Conservation (phyloP, 2,797 vertebrate species). For the Notoglanidium macrostoma region DNA sequence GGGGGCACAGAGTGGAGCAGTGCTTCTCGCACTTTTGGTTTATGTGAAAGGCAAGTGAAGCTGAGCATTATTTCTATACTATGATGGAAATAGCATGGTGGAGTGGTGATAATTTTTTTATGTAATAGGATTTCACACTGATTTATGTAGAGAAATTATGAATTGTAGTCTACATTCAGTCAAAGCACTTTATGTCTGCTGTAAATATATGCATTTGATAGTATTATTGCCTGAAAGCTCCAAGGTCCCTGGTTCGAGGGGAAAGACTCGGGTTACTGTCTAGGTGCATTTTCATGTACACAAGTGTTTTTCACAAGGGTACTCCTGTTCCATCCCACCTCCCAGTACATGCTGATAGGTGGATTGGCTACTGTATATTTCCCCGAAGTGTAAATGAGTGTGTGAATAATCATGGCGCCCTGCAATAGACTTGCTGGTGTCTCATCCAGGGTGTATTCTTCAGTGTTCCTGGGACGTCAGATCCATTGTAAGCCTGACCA, state of each 20-base stretch:
- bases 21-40: not conserved
- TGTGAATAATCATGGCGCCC: not conserved
- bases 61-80: not conserved
- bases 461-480: not conserved
- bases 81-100: not conserved
- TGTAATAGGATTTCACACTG: not conserved
- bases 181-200: not conserved
- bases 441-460: not conserved
- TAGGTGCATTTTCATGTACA: not conserved
- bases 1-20: not conserved
- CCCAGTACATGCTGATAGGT: not conserved
- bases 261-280: not conserved
- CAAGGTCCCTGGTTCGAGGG: not conserved
- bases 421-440: not conserved
- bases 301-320: not conserved
- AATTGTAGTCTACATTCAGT: not conserved
- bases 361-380: not conserved
- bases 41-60: not conserved
- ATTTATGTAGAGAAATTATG: not conserved
- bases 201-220: conserved; percentile 2
- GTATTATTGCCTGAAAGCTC: not conserved
- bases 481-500: not conserved
- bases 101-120: not conserved
- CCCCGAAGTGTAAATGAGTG: not conserved
- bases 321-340: not conserved